These are phyloP conservation scores for Laothoe populi DNA, from an alignment of 2,888 invertebrate species.

Conservation along the genomic window DNA sequence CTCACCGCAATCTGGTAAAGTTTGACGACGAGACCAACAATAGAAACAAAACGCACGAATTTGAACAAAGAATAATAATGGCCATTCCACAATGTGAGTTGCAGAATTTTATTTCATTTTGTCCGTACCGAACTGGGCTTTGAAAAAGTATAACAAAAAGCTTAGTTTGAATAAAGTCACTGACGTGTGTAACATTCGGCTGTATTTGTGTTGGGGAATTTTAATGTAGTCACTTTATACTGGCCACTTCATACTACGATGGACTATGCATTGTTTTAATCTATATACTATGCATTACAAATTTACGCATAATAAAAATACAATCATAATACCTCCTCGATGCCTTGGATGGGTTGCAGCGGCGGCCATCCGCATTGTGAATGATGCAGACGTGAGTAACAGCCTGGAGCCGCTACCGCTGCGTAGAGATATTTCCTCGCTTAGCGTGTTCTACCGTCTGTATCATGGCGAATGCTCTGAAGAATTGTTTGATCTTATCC, in stretches of 20 bases:
- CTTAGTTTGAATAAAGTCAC: conserved; percentile 22
- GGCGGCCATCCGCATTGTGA: too few species aligned
- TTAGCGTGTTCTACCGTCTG: too few species aligned
- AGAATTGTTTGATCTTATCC: too few species aligned
- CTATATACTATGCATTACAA: too few species aligned
- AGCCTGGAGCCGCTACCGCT: too few species aligned
- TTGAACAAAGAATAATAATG: conserved; percentile 20
- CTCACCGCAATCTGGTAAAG: neutral
- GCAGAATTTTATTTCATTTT: conserved; percentile 22
- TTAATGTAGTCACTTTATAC: neutral
- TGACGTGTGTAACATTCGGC: conserved; percentile 13
- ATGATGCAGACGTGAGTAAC: too few species aligned
- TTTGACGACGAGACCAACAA: conserved; percentile 3
- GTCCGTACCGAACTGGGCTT: conserved; percentile 5
- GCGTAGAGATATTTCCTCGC: too few species aligned
- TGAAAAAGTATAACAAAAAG: conserved; percentile 20
- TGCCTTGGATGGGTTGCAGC: too few species aligned
- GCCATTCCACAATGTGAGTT: conserved; percentile 18
- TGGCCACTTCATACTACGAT: neutral
- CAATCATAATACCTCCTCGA: too few species aligned
- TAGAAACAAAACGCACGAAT: conserved; percentile 11
- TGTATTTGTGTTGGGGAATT: conserved; percentile 3
- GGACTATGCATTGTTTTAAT: too few species aligned
- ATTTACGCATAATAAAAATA: too few species aligned
- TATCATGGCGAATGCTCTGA: too few species aligned